These are phyloP conservation scores for Lysiphlebus fabarum DNA, from an alignment of 1,140 invertebrate species.

Conservation along the genomic window DNA sequence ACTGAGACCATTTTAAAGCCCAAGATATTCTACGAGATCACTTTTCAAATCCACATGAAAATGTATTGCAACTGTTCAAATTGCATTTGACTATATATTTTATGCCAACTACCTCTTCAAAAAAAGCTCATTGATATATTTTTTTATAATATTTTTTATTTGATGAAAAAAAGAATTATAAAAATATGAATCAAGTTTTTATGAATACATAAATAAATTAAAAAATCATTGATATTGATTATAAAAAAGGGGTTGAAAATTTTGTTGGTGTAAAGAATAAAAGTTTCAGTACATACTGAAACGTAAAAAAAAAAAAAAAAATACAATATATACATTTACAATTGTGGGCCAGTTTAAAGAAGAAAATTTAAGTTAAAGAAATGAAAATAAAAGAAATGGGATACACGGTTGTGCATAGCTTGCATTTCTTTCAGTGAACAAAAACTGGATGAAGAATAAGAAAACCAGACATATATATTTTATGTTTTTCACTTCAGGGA, in stretches of 20 bases:
- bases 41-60: constrained; percentile 31
- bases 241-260: too few relatives aligned
- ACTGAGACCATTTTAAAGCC: constrained; percentile 23
- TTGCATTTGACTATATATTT: constrained; percentile 22
- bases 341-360: neutral
- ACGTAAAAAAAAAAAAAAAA: too few relatives aligned
- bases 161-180: neutral
- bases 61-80: constrained; percentile 28
- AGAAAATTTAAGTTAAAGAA: constrained; percentile 20
- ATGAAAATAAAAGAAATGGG: constrained; percentile 33
- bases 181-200: too few relatives aligned
- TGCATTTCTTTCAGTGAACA: constrained; percentile 11
- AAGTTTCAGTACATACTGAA: too few relatives aligned
- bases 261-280: too few relatives aligned
- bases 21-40: constrained; percentile 27
- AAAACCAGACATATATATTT: constrained; percentile 54
- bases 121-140: too few relatives aligned
- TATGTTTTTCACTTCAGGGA: constrained; percentile 31
- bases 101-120: too few relatives aligned
- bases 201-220: too few relatives aligned
- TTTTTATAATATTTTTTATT: too few relatives aligned
- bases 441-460: constrained; percentile 53
- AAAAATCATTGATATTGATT: too few relatives aligned
- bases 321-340: too few relatives aligned
- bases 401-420: constrained; percentile 26